These are phyloP conservation scores for Sinodicranocentrus sp. DNA, from an alignment of 2,888 invertebrate genomes.

Conservation along the genomic window DNA sequence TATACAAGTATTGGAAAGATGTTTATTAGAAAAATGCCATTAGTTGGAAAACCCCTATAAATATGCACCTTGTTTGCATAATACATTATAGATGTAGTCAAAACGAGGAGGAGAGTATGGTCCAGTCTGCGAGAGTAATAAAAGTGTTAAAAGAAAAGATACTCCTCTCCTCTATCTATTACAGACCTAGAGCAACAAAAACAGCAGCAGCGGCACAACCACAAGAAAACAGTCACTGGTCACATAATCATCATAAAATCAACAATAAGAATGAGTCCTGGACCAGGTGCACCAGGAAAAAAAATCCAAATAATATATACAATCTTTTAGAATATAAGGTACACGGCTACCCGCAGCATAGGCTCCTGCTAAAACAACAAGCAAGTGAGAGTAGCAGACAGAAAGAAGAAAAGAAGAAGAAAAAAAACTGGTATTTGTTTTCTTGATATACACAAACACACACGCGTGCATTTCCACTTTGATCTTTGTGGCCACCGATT, in stretches of 20 bases:
- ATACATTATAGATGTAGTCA: too few species aligned
- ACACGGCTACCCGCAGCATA: conserved; percentile 62
- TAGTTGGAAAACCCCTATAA: neutral
- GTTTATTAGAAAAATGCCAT: neutral
- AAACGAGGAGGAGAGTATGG: too few species aligned
- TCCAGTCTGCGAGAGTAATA: conserved; percentile 32
- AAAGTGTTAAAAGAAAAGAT: conserved; percentile 47
- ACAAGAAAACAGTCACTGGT: conserved; percentile 60
- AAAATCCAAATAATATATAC: conserved; percentile 54
- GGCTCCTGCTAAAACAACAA: too few species aligned
- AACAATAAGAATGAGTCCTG: conserved; percentile 50
- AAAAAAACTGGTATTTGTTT: conserved; percentile 66
- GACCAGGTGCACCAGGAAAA: conserved; percentile 59
- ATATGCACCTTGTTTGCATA: conserved; percentile 20
- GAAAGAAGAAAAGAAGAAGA: conserved; percentile 8
- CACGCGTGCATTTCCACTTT: conserved; percentile 68
- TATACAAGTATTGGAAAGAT: conserved; percentile 11
- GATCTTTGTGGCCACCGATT: conserved; percentile 67
- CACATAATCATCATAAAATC: conserved; percentile 69
- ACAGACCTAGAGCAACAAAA: conserved; percentile 51
- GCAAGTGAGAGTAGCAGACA: neutral
- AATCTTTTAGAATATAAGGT: neutral
- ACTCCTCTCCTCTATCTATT: neutral
- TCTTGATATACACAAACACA: conserved; percentile 30
- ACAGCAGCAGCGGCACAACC: conserved; percentile 34